Evolutionary conservation across 2,888 invertebrate species (phyloP), one percentile per base, ranked within the genome.

Genomic region (Cantharis rustica): DNA sequence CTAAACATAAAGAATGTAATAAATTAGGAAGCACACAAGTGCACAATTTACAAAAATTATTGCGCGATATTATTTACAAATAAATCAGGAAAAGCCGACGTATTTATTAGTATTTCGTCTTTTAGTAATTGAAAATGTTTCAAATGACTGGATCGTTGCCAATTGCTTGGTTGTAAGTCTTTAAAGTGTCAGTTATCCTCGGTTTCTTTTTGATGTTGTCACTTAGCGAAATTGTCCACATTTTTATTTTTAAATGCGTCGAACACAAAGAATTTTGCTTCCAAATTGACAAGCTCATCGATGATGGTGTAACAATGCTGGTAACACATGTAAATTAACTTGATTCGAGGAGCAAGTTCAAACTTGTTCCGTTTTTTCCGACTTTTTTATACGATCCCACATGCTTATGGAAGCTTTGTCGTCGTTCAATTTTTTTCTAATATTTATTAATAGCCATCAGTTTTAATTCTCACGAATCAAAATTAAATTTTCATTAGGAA

Each of bases 401-500:
- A 66, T 66, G 64, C 20, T 66, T 66, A 66, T 23, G 64, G 23
- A 20, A 66, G n/a, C n/a, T 66, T 64, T 64, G 64, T 47, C n/a
- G 47, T n/a, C n/a, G n/a, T 47, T 47, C 1, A 64, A 64, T n/a
- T 17, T 66, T 66, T 66, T 63, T 63, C 23, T 20, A 15, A 66
- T 66, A 66, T 66, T 66, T 66, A n/a, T n/a, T 66, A 66, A 20
- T 66, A 66, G 23, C 64, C 47, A 47, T 47, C 47, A 47, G 7
- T 66, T 66, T 20, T 23, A 66, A 66, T 66, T 66, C 64, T 66
- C 64, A 66, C 64, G 64, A 23, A 66, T 66, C 47, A 66, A 17
- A 66, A 66, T 66, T 66, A 66, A 66, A 66, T 66, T 66, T 66
- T 66, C 64, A 23, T 66, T 66, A 66, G 10, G 64, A 66, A 66